Evolutionary conservation across 1,140 invertebrate species (phyloP).

Genomic region (Zaprionus capensis): DNA sequence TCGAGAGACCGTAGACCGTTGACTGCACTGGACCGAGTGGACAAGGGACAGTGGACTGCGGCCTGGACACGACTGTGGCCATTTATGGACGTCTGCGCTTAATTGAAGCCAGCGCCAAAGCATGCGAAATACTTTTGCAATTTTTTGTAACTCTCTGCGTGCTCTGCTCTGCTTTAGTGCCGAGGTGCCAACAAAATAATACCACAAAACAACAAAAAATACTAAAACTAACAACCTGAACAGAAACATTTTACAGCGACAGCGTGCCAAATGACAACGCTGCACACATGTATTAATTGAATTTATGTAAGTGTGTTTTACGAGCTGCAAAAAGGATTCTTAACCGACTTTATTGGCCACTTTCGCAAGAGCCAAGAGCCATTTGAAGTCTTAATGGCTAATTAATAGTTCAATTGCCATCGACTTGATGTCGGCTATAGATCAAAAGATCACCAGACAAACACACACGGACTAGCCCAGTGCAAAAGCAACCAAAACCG

Average conservation of each 20-base stretch:
- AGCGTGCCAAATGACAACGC: constrained; percentile 54
- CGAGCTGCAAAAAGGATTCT: neutral
- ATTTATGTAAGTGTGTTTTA: constrained; percentile 59
- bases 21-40: constrained; percentile 5
- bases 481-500: neutral
- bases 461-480: constrained; percentile 37
- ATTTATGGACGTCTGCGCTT: constrained; percentile 80
- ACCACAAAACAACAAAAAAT: constrained; percentile 25
- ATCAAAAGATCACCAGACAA: constrained; percentile 59
- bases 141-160: constrained; percentile 23
- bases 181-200: constrained; percentile 57
- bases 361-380: constrained; percentile 10
- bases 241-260: constrained; percentile 37
- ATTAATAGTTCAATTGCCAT: constrained; percentile 50
- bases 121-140: constrained; percentile 76
- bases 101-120: constrained; percentile 72
- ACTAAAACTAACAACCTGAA: constrained; percentile 18
- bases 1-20: constrained; percentile 5
- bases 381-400: neutral
- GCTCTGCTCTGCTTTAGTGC: constrained; percentile 32
- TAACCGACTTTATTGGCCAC: neutral
- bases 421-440: constrained; percentile 54
- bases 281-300: constrained; percentile 63
- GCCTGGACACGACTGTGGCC: constrained; percentile 47
- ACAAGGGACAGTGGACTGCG: constrained; percentile 11